Conservation (phyloP, 2,888 invertebrate genomes). For the Macropis europaea region DNA sequence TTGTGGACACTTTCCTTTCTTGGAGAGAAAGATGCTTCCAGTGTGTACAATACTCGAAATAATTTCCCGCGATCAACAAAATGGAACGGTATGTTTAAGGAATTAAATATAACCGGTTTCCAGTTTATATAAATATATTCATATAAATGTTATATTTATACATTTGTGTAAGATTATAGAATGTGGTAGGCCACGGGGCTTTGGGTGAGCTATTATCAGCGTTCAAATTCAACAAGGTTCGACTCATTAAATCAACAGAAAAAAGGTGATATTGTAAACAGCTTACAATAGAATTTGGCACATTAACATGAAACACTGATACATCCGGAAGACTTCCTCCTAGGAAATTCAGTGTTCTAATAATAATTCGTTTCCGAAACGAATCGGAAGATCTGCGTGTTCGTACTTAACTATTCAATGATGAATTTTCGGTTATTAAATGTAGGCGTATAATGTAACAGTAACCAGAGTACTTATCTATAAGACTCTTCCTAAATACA, state of each 20-base stretch:
- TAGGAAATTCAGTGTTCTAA: conserved; percentile 24
- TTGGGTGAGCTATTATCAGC: conserved; percentile 15
- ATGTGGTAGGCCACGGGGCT: conserved; percentile 42
- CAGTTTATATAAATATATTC: conserved; percentile 43
- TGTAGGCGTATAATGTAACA: conserved; percentile 28
- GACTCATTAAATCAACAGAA: too few relatives aligned
- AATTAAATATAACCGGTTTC: conserved; percentile 72
- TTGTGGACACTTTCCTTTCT: conserved; percentile 73
- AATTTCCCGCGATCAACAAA: conserved; percentile 47
- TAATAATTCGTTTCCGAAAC: conserved; percentile 59
- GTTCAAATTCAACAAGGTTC: conserved; percentile 19
- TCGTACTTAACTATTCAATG: conserved; percentile 48
- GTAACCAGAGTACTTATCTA: conserved; percentile 40
- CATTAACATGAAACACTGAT: background rate
- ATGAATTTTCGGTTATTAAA: conserved; percentile 34
- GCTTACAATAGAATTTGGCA: too few relatives aligned
- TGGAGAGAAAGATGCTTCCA: conserved; percentile 75
- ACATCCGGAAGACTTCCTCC: conserved; percentile 3
- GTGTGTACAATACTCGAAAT: conserved; percentile 57
- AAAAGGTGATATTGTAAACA: too few relatives aligned
- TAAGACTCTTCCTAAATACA: conserved; percentile 58
- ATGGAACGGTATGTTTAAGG: conserved; percentile 71
- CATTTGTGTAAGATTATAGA: conserved; percentile 50
- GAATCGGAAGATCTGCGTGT: conserved; percentile 66
- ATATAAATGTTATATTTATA: conserved; percentile 61